Base-by-base conservation (phyloP, 2,888 invertebrate species). In the Drosophila lutescens region DNA sequence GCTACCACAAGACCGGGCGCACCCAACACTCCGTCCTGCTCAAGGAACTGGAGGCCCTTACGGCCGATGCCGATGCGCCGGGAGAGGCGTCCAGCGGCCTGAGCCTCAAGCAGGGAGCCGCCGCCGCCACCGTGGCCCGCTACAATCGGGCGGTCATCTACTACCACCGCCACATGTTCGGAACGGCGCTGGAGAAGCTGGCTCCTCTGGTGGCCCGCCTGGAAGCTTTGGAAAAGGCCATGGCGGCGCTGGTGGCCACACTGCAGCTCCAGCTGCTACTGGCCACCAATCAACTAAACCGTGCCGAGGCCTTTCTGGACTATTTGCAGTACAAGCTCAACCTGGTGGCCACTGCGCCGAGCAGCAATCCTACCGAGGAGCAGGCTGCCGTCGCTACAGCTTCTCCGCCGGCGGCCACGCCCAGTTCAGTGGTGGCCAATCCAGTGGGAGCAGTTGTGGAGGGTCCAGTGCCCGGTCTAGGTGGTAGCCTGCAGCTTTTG, bases 1-100 rank as follows among this genome's bases (percentile, higher is more conserved):
- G 97, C 88, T 97, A 96, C 91, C 96, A 95, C 91, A 94, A 94
- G 73, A 94, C 94, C 61, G 95, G 95, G 51, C 94, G 96, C 86
- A 95, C 94, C 79, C 95, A 96, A 83, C 94, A 95, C 13, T 95
- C 96, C 59, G 93, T 94, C 57, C 95, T 97, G 84, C 94, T 95
- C 72, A 95, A 95, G 84, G 93, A 94, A 56, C 92, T 97, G 23
- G 93, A 94, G 36, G 93, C 94, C 30, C 61, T 89, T 23, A 93
- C 83, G 6, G 58, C 73, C 2, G 74, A 76, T n/a, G 79, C 83
- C 17, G 79, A 75, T 40, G 30, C 61, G 0, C 32, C 49, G 6
- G 58, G 54, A 5, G 69, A 44, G 32, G 56, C 26, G 7, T 38
- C 50, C 38, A 60, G 62, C 30, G 71, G 71, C 3, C 23, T 89